Evolutionary conservation across 1,140 invertebrate species (phyloP).

Genomic region (Oncopeltus fasciatus): DNA sequence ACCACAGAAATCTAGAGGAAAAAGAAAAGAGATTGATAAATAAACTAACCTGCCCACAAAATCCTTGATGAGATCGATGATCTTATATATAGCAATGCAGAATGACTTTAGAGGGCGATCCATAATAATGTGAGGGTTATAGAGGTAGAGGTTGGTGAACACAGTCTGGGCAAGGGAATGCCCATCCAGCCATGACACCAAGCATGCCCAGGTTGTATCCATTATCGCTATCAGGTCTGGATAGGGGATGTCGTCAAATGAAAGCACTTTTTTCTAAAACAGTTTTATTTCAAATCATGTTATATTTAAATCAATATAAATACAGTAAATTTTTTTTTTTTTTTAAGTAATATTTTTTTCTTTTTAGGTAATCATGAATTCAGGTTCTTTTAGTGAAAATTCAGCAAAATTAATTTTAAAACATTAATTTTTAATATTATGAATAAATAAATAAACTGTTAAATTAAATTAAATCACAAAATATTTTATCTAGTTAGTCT

Average conservation of each 20-base stretch:
- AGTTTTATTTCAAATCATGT: too few relatives aligned
- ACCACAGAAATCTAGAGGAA: too few relatives aligned
- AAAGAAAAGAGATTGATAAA: background rate
- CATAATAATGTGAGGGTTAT: constrained; percentile 72
- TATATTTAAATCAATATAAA: too few relatives aligned
- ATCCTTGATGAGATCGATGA: constrained; percentile 80
- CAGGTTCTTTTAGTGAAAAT: too few relatives aligned
- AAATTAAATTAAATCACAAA: too few relatives aligned
- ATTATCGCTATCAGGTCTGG: constrained; percentile 74
- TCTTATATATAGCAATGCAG: constrained; percentile 75
- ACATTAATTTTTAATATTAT: too few relatives aligned
- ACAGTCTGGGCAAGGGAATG: constrained; percentile 93
- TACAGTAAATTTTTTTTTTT: too few relatives aligned
- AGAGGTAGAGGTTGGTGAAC: constrained; percentile 90
- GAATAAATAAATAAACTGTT: too few relatives aligned
- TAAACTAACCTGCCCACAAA: constrained; percentile 56
- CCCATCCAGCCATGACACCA: constrained; percentile 89
- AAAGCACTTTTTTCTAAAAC: constrained; percentile 54
- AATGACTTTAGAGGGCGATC: constrained; percentile 76
- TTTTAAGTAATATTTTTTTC: too few relatives aligned
- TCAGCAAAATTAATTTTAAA: too few relatives aligned
- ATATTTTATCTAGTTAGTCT: too few relatives aligned
- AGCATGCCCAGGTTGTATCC: constrained; percentile 79
- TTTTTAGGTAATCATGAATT: too few relatives aligned
- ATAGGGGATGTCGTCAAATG: constrained; percentile 57